Evolutionary conservation across 1,140 invertebrate genomes (phyloP).

Genomic region (Periplaneta americana): DNA sequence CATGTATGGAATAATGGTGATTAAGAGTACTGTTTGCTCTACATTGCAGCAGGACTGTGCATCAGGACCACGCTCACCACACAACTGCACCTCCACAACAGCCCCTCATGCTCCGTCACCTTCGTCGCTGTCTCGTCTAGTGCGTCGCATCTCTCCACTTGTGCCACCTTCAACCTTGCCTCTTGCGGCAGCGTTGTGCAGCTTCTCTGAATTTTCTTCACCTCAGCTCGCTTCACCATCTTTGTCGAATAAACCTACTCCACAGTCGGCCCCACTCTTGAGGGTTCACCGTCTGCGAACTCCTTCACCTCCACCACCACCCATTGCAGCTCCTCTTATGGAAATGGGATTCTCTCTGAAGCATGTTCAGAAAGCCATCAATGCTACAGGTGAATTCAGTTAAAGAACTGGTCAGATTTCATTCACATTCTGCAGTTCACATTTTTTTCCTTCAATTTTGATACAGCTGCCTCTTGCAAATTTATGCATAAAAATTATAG

Average conservation of each 20-base stretch:
- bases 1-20: background rate
- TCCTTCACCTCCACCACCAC: conserved; percentile 41
- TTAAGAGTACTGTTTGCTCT: background rate
- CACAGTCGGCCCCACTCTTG: conserved; percentile 25
- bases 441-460: too few species aligned
- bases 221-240: conserved; percentile 4
- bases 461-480: too few species aligned
- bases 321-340: conserved; percentile 48
- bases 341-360: conserved; percentile 59
- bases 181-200: conserved; percentile 26
- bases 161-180: conserved; percentile 34
- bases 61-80: background rate
- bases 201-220: conserved; percentile 12
- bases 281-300: conserved; percentile 33
- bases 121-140: conserved; percentile 16
- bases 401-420: too few species aligned
- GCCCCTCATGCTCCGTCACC: background rate
- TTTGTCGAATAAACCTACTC: conserved; percentile 12
- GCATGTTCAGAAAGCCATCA: conserved; percentile 53
- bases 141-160: conserved; percentile 22
- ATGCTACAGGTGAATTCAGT: conserved; percentile 45
- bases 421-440: too few species aligned
- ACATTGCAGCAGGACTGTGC: background rate
- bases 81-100: background rate
- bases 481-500: too few species aligned